These are phyloP conservation scores for Phyllostomus discolor DNA, from an alignment of 2,113 vertebrate genomes.

Conservation along the genomic window DNA sequence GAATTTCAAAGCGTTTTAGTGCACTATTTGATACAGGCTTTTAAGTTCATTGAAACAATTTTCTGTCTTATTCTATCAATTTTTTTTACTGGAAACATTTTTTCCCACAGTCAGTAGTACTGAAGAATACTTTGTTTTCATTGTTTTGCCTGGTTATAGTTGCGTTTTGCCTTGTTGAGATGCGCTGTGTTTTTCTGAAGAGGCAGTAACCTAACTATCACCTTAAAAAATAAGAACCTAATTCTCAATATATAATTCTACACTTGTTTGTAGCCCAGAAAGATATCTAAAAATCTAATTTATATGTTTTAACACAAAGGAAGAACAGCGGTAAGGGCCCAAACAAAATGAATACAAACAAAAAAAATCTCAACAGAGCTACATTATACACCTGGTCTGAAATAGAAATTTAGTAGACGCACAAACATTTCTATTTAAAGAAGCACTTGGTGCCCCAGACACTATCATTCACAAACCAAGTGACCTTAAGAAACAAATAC, in stretches of 20 bases:
- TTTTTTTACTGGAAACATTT: background rate
- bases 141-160: background rate
- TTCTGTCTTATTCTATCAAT: background rate
- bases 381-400: background rate
- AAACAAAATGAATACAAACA: background rate
- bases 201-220: background rate
- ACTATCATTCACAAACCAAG: background rate
- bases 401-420: background rate
- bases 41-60: background rate
- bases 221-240: slow-evolving; percentile 19
- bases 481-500: slow-evolving; percentile 6
- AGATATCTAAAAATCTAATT: background rate
- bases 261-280: background rate
- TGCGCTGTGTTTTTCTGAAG: background rate
- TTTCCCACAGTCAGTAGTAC: background rate
- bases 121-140: background rate
- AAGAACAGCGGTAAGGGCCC: background rate
- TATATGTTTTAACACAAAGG: background rate
- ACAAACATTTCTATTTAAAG: background rate
- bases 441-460: background rate
- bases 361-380: background rate
- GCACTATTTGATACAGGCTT: background rate
- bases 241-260: background rate
- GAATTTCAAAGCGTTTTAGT: background rate
- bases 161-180: background rate